Evolutionary conservation across 2,797 vertebrate genomes (phyloP).

Genomic region (Hippopotamyrus pictus): DNA sequence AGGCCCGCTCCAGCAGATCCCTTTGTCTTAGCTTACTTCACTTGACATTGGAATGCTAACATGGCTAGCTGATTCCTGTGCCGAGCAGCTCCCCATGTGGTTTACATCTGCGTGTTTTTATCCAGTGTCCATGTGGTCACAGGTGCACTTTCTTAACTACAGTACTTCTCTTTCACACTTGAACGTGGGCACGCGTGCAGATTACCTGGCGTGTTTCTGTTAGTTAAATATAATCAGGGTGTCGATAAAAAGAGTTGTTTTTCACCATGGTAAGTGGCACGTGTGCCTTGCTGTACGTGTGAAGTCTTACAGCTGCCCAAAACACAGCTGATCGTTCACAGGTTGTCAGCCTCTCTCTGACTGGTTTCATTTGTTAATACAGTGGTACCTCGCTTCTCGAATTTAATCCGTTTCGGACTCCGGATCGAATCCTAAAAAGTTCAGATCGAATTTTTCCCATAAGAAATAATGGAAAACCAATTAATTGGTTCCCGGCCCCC

Average conservation of each 20-base stretch:
- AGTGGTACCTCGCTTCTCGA: too few relatives aligned
- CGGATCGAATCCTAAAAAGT: too few relatives aligned
- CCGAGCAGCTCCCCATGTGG: neutral
- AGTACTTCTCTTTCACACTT: neutral
- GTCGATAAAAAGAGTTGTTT: constrained; percentile 16
- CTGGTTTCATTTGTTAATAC: constrained; percentile 8
- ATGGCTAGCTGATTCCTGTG: neutral
- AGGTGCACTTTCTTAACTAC: neutral
- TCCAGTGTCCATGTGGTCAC: neutral
- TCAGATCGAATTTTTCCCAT: too few relatives aligned
- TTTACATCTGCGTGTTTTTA: neutral
- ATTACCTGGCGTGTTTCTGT: neutral
- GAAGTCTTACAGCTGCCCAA: constrained; percentile 10
- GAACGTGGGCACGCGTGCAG: neutral
- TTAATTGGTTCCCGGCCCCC: too few relatives aligned
- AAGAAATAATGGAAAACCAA: too few relatives aligned
- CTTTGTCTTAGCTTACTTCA: neutral
- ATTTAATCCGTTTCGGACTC: too few relatives aligned
- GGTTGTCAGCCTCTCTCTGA: neutral
- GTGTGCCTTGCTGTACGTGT: constrained; percentile 36
- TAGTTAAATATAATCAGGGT: neutral
- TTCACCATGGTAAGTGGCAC: constrained; percentile 33
- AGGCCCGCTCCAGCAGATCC: neutral
- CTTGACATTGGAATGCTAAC: constrained; percentile 2
- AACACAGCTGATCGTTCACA: neutral